These are phyloP conservation scores for Gallinago paraguaiae DNA, from an alignment of 2,113 vertebrate species.

Conservation along the genomic window DNA sequence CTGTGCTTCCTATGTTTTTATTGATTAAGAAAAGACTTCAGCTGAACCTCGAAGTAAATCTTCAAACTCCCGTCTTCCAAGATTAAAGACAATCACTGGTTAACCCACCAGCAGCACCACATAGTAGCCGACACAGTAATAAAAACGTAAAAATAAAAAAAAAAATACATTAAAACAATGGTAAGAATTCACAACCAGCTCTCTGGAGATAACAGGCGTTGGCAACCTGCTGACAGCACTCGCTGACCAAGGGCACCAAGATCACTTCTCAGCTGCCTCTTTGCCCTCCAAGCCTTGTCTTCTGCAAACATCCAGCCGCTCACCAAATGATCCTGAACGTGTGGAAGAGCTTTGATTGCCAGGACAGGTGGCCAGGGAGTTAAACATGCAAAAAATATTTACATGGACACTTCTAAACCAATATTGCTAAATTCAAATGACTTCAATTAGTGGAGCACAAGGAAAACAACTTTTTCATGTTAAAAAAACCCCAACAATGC, in stretches of 20 bases:
- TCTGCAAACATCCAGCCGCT: not conserved
- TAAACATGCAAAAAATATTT: not conserved
- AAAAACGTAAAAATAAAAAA: not conserved
- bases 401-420: not conserved
- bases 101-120: not conserved
- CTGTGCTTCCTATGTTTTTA: not conserved
- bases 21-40: not conserved
- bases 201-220: rapidly evolving
- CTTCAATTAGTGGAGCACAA: not conserved
- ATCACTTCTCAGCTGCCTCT: not conserved
- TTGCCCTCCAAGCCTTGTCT: not conserved
- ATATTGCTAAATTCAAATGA: not conserved
- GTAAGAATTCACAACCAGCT: not conserved
- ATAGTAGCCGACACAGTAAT: rapidly evolving
- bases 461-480: not conserved
- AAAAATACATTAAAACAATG: not conserved
- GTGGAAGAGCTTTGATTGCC: not conserved
- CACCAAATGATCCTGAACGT: rapidly evolving
- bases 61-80: not conserved
- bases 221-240: not conserved
- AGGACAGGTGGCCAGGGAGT: not conserved
- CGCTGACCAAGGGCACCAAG: not conserved
- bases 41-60: not conserved
- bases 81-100: not conserved
- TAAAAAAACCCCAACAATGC: rapidly evolving